phyloP scores from a whole-genome alignment of 2,888 invertebrate species.

The Portevinia maculata region DNA sequence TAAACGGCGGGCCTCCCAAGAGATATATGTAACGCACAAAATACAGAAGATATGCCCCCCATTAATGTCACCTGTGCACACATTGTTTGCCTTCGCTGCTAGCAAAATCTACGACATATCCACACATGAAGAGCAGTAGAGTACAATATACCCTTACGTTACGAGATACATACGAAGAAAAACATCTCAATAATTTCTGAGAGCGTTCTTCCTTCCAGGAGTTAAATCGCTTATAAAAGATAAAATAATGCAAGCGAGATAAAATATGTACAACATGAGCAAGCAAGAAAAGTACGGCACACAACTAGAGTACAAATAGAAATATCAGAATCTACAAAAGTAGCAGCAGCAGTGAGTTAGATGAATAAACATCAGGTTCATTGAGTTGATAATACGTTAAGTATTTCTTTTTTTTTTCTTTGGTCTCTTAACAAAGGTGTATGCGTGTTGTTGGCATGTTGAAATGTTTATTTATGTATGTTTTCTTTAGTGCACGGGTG shows the following conservation, averaged over 20 bases:
- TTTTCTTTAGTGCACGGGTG: slow-evolving; percentile 19
- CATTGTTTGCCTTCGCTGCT: slow-evolving; percentile 24
- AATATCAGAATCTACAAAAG: neutral
- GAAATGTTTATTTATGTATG: slow-evolving; percentile 64
- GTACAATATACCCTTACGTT: neutral
- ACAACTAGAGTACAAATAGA: slow-evolving; percentile 7
- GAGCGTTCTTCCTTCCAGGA: slow-evolving; percentile 24
- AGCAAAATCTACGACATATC: neutral
- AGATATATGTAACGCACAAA: neutral
- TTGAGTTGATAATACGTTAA: slow-evolving; percentile 51
- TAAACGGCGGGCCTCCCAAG: slow-evolving; percentile 5
- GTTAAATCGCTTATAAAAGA: slow-evolving; percentile 61
- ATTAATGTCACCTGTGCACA: slow-evolving; percentile 48
- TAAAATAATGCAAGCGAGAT: slow-evolving; percentile 50
- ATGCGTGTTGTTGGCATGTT: slow-evolving; percentile 43
- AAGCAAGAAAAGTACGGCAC: neutral
- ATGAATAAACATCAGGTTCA: slow-evolving; percentile 64
- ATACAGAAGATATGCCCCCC: neutral
- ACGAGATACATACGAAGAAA: slow-evolving; percentile 1
- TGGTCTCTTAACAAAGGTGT: neutral
- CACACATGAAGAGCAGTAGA: neutral
- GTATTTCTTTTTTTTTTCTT: slow-evolving; percentile 12
- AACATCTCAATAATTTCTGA: slow-evolving; percentile 53
- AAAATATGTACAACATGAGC: slow-evolving; percentile 17
- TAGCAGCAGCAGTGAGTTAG: slow-evolving; percentile 18